Evolutionary conservation across 2,113 vertebrate species (phyloP).

Genomic region (Phoenicopterus ruber): DNA sequence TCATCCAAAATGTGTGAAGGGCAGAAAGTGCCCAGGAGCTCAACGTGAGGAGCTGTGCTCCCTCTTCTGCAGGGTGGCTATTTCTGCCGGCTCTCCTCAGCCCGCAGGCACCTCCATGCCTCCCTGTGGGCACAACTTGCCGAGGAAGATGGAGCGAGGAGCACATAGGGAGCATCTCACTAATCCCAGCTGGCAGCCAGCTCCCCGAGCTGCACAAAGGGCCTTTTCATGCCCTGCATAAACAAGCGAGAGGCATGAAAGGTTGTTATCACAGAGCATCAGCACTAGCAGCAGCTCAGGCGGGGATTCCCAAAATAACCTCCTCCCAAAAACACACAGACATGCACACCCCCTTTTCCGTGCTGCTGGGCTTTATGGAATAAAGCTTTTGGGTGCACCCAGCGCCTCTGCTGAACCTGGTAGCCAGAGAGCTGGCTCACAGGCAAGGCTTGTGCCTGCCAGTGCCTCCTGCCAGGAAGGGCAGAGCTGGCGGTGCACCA

Average conservation of each 20-base stretch:
- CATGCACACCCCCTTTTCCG: neutral
- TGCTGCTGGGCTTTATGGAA: neutral
- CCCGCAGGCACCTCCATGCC: neutral
- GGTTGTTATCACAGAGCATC: conserved; percentile 54
- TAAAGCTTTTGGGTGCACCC: neutral
- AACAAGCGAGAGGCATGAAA: conserved; percentile 43
- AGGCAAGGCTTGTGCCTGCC: neutral
- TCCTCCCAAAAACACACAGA: neutral
- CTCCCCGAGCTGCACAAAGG: conserved; percentile 24
- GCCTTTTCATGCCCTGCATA: conserved; percentile 56
- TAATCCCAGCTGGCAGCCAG: conserved; percentile 45
- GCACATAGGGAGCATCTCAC: neutral
- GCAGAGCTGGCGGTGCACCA: neutral
- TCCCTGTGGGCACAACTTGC: neutral
- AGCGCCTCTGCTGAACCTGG: neutral
- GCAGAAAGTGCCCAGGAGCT: neutral
- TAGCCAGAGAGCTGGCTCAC: neutral
- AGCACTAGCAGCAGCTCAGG: conserved; percentile 16
- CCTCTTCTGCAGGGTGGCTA: neutral
- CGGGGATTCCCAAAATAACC: conserved; percentile 1
- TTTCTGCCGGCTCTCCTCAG: neutral
- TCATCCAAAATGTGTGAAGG: neutral
- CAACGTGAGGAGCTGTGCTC: neutral
- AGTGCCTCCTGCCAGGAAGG: neutral
- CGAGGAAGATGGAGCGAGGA: neutral